Evolutionary conservation across 2,113 vertebrate genomes (phyloP), one percentile per base, ranked within the genome.

Genomic region (Engystomops pustulosus): DNA sequence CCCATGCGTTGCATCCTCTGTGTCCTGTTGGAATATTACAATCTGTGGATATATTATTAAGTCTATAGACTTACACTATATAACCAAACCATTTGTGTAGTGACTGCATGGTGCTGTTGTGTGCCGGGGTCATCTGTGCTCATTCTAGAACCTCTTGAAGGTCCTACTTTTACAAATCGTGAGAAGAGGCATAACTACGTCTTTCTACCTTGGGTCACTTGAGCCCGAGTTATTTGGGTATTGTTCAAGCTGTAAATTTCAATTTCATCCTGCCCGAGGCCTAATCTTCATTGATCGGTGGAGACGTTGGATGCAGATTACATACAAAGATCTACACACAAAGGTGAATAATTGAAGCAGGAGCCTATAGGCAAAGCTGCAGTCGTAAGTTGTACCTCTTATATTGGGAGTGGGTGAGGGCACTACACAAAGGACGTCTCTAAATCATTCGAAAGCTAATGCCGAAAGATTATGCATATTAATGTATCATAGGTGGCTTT

Each of bases 41-140:
- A 30, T 20, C 75, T 58, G 53, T 41, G 75, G 51, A 78, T 78
- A 55, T 78, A 60, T 38, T 58, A 55, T 77, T 77, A 38, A 55
- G 32, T n/a, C 74, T 38, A 25, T 58, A 38, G 51, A 41, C 18
- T 4, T 51, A 18, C 17, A 12, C 30, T 1, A 9, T 36, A 38
- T 6, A 55, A 77, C 18, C 11, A n/a, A 23, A 15, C 51, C 75
- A 8, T 78, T 17, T 11, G 5, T 20, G n/a, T 14, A 51, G 36
- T 3, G 18, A 58, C 4, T 55, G 51, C 75, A 60, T 60, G 75
- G 34, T 38, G 49, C 47, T 34, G 25, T 44, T 20, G 20, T 75
- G 30, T 36, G 75, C 3, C 6, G 41, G 23, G 1, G 23, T 53
- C 47, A 9, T 15, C 72, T 36, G 32, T 38, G 20, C 17, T 55